Base-by-base conservation (phyloP, 2,888 invertebrate genomes). In the Troglohyphantes excavatus region DNA sequence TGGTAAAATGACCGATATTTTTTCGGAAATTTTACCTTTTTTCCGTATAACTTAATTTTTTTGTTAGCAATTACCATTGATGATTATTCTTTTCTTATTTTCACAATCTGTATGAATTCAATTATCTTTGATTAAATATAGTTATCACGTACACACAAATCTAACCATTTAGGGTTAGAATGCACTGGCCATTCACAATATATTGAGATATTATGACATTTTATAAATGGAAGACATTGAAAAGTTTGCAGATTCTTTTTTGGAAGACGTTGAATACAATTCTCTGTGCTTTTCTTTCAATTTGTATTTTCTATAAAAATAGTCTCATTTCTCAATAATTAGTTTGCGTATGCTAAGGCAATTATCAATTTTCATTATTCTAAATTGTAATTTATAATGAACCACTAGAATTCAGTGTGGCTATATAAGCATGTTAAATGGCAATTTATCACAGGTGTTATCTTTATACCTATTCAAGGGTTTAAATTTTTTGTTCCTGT, bases 21-120 rank as follows among this genome's bases (percentile, higher is more conserved):
- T 23, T 82, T 83, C 0, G 27, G 33, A 65, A 46, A 29, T 70
- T 72, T 82, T 7, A 76, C 23, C 33, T 75, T 82, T 39, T 89
- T 89, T 17, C 59, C 61, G 27, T 19, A 68, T n/a, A 61, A 17
- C n/a, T 68, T 89, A 0, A 83, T 19, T 76, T 82, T 88, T 23
- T 76, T 85, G 53, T 53, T 67, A 13, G n/a, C 2, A 17, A 61
- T 53, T 17, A 89, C 88, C 88, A 89, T 89, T 46, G 27, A 43
- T 63, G 13, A 27, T 13, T 9, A 26, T 23, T 23, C 26, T 17
- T 46, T 46, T 53, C 17, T n/a, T 27, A n/a, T n/a, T n/a, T n/a
- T n/a, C n/a, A n/a, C n/a, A 46, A 73, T 17, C 7, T 26, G 13
- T 65, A 27, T 46, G 27, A 26, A 17, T 53, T 26, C 9, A 19